phyloP scores from a whole-genome alignment of 35 echinoderm and acorn worm species.

The Eucidaris tribuloides region DNA sequence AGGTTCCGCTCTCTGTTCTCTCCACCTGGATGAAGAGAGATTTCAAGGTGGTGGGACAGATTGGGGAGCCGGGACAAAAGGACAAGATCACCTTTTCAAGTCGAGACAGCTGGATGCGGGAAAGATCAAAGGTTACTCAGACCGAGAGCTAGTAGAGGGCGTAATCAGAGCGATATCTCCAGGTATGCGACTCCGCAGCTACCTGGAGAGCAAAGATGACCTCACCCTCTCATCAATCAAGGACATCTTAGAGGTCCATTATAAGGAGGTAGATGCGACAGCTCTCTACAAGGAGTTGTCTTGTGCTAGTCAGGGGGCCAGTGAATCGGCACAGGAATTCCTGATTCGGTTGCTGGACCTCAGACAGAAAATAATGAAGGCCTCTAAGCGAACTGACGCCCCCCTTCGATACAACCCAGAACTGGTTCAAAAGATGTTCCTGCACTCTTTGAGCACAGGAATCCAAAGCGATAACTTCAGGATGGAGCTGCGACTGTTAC shows the following conservation, averaged over 20 bases:
- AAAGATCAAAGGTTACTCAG: not conserved
- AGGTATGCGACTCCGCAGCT: slow-evolving; percentile 16
- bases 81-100: slow-evolving; percentile 10
- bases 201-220: not conserved
- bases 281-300: slow-evolving; percentile 9
- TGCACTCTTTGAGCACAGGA: slow-evolving; percentile 5
- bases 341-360: not conserved
- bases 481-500: not conserved
- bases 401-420: not conserved
- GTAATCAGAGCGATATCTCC: not conserved
- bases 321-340: not conserved
- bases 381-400: not conserved
- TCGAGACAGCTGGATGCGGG: not conserved
- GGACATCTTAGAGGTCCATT: not conserved
- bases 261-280: not conserved
- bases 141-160: not conserved
- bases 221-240: not conserved
- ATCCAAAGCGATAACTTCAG: slow-evolving; percentile 12
- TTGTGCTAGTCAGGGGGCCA: not conserved
- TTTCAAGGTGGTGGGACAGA: slow-evolving; percentile 7
- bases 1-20: not conserved
- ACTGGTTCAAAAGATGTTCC: slow-evolving; percentile 4
- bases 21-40: slow-evolving; percentile 10
- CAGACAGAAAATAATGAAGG: not conserved
- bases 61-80: not conserved